These are phyloP conservation scores for Leptopterna dolabrata DNA, from an alignment of 2,888 invertebrate genomes.

Conservation along the genomic window DNA sequence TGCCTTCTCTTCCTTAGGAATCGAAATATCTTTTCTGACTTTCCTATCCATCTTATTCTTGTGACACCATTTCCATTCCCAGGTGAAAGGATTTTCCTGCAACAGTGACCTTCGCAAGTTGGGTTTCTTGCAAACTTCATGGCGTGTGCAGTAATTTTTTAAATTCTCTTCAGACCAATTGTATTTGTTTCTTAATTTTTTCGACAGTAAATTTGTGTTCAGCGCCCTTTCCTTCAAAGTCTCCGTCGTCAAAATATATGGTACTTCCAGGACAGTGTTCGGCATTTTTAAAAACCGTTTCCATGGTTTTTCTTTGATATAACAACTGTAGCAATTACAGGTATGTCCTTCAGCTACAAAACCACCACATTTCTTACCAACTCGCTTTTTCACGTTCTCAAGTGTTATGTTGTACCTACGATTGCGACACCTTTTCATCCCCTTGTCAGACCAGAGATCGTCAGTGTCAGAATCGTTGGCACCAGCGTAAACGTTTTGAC, in stretches of 20 bases:
- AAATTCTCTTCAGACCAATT: constrained; percentile 16
- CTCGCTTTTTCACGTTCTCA: background rate
- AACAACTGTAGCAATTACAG: constrained; percentile 12
- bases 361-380: background rate
- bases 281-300: background rate
- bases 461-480: background rate
- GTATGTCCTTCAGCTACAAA: background rate
- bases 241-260: background rate
- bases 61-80: background rate
- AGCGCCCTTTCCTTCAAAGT: background rate
- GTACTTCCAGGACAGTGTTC: constrained; percentile 17
- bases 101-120: background rate
- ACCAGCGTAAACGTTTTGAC: background rate
- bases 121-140: constrained; percentile 1
- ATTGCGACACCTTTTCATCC: background rate
- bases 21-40: background rate
- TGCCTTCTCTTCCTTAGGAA: background rate
- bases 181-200: background rate
- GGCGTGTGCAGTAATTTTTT: background rate
- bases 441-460: background rate
- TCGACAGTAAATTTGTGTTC: background rate
- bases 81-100: background rate
- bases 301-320: constrained; percentile 15
- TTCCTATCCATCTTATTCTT: background rate
- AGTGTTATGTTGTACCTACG: background rate